phyloP scores from a whole-genome alignment of 92 coral and sea anemone species.

The Galaxea fascicularis region DNA sequence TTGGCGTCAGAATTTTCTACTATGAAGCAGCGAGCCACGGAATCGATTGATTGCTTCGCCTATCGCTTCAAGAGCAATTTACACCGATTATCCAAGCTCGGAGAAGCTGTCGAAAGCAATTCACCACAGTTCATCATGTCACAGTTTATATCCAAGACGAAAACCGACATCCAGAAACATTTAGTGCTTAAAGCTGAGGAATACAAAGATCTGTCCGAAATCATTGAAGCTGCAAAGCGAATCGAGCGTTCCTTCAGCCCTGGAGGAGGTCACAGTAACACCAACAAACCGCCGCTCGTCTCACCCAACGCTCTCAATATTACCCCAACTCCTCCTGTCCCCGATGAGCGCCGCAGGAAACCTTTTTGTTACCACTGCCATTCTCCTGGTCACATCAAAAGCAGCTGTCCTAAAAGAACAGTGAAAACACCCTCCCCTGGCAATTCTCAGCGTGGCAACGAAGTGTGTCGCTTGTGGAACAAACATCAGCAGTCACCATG shows the following conservation, averaged over 20 bases:
- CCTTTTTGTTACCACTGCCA: too few species aligned
- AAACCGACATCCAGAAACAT: slow-evolving; percentile 9
- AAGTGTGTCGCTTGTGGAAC: too few species aligned
- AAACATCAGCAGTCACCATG: too few species aligned
- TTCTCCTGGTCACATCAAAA: too few species aligned
- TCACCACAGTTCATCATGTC: slow-evolving; percentile 24
- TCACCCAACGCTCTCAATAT: too few species aligned
- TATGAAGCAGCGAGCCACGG: slow-evolving; percentile 45
- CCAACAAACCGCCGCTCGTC: slow-evolving; percentile 23
- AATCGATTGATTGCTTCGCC: slow-evolving; percentile 37
- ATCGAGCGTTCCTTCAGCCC: slow-evolving; percentile 25
- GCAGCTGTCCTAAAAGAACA: too few species aligned
- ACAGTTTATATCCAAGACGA: slow-evolving; percentile 21
- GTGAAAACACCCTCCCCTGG: too few species aligned
- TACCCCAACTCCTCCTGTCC: too few species aligned
- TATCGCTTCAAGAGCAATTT: slow-evolving; percentile 40
- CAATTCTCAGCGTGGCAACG: too few species aligned
- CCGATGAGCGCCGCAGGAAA: too few species aligned
- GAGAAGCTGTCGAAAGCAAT: slow-evolving; percentile 7
- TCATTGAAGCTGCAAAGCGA: slow-evolving; percentile 39
- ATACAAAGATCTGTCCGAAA: not conserved
- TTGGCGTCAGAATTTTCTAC: slow-evolving; percentile 38
- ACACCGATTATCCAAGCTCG: slow-evolving; percentile 39
- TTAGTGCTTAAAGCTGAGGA: slow-evolving; percentile 10
- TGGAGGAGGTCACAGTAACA: not conserved